A percentile compares a stretch with the other conserved stretches of the same genome.
Evolutionary conservation across 2,113 vertebrate genomes (phyloP).

Genomic region (Ranitomeya imitator): DNA sequence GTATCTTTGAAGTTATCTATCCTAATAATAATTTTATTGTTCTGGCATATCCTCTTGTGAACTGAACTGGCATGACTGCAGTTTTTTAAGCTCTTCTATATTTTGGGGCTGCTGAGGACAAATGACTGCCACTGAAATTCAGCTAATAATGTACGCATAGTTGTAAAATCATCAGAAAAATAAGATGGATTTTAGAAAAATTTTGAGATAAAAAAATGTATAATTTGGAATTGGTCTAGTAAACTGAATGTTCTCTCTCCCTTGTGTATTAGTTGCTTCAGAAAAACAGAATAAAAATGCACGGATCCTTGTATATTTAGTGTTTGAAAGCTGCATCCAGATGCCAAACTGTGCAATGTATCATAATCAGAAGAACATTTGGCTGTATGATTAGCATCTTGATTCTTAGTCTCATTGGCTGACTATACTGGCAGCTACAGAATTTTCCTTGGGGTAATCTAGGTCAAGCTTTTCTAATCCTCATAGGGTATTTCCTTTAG

Average conservation of each 20-base stretch:
- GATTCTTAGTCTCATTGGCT: conserved; percentile 49
- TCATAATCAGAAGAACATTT: conserved; percentile 52
- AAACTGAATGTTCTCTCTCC: conserved; percentile 28
- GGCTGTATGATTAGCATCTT: conserved; percentile 52
- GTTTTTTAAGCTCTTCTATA: neutral
- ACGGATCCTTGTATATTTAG: conserved; percentile 12
- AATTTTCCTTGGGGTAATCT: conserved; percentile 50
- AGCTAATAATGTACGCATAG: neutral
- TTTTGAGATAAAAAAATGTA: neutral
- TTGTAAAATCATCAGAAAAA: neutral
- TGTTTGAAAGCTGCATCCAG: conserved; percentile 37
- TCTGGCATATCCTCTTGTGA: conserved; percentile 1
- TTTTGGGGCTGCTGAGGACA: neutral
- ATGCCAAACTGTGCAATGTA: conserved; percentile 51
- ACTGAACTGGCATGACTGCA: neutral
- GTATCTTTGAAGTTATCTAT: neutral
- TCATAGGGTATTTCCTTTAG: conserved; percentile 41
- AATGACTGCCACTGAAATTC: neutral
- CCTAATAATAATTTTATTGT: conserved; percentile 1
- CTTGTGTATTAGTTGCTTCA: conserved; percentile 29
- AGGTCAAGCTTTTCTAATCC: conserved; percentile 52
- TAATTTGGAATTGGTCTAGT: neutral
- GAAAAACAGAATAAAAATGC: conserved; percentile 34
- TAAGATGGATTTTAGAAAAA: neutral
- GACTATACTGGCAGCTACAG: conserved; percentile 45